phyloP scores from a whole-genome alignment of 2,113 vertebrate genomes.

The Sorex araneus region DNA sequence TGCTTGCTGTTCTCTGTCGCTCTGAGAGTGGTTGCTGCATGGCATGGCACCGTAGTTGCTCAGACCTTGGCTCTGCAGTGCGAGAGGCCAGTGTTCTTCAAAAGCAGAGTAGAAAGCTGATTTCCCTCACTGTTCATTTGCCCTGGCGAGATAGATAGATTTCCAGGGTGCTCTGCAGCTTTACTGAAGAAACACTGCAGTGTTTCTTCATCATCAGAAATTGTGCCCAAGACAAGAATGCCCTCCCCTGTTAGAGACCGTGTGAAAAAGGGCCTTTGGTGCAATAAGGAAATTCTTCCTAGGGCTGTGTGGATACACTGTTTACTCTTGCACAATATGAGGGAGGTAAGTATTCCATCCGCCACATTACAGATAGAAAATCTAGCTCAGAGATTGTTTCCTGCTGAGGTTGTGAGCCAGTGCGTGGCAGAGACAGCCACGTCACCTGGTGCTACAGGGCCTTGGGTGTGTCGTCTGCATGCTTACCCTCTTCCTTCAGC shows the following conservation, averaged over 20 bases:
- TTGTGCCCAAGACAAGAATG: background rate
- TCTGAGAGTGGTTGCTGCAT: too few relatives aligned
- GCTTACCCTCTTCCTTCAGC: too few relatives aligned
- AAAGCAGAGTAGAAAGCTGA: background rate
- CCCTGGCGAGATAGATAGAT: accelerated
- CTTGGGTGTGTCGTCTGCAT: too few relatives aligned
- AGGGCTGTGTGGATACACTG: too few relatives aligned
- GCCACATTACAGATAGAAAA: too few relatives aligned
- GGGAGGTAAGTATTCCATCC: background rate
- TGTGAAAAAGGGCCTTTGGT: background rate
- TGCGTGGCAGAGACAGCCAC: accelerated
- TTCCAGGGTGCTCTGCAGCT: background rate
- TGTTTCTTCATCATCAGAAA: background rate
- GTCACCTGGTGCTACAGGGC: background rate
- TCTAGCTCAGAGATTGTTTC: accelerated
- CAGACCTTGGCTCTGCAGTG: background rate
- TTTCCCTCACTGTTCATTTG: background rate
- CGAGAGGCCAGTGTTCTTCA: background rate
- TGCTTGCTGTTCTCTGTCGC: too few relatives aligned
- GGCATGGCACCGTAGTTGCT: background rate
- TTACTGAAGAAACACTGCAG: background rate
- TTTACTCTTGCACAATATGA: background rate
- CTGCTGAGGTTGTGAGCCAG: background rate
- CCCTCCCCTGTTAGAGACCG: background rate
- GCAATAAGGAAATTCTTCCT: background rate